phyloP scores from a whole-genome alignment of 2,113 vertebrate genomes.

The Anoplopoma fimbria region DNA sequence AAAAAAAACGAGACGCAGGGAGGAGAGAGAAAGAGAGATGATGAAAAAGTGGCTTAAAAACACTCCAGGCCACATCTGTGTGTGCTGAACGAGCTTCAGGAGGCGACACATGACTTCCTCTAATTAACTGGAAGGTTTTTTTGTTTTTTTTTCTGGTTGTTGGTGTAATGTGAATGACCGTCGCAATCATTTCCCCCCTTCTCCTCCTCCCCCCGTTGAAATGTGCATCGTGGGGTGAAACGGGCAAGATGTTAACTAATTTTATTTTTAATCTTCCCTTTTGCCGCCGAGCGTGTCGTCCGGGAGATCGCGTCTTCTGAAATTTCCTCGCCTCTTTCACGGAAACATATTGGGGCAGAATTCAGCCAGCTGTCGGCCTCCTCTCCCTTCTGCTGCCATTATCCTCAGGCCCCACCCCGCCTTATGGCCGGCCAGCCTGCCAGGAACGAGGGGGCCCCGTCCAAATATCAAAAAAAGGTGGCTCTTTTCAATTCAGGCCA shows the following conservation, averaged over 20 bases:
- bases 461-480: conserved; percentile 85
- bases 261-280: conserved; percentile 94
- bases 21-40: conserved; percentile 42
- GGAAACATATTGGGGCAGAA: conserved; percentile 99
- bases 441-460: conserved; percentile 73
- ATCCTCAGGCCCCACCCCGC: conserved; percentile 97
- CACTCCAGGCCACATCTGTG: conserved; percentile 84
- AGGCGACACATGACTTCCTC: conserved; percentile 80
- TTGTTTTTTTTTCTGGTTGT: conserved; percentile 46
- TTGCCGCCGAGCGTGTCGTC: conserved; percentile 92
- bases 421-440: conserved; percentile 96
- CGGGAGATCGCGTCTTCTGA: conserved; percentile 92
- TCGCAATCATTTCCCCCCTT: conserved; percentile 45
- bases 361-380: conserved; percentile 98
- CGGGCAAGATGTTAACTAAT: conserved; percentile 90
- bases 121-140: conserved; percentile 81
- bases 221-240: conserved; percentile 89
- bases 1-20: conserved; percentile 6
- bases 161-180: conserved; percentile 62
- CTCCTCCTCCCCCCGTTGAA: conserved; percentile 57
- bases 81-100: conserved; percentile 77
- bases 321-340: conserved; percentile 98
- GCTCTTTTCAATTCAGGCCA: conserved; percentile 80
- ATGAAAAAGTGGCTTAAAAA: conserved; percentile 74
- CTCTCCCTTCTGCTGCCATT: conserved; percentile 99